Evolutionary conservation across 2,797 vertebrate genomes (phyloP).

Genomic region (Gadopsis bispinosus): DNA sequence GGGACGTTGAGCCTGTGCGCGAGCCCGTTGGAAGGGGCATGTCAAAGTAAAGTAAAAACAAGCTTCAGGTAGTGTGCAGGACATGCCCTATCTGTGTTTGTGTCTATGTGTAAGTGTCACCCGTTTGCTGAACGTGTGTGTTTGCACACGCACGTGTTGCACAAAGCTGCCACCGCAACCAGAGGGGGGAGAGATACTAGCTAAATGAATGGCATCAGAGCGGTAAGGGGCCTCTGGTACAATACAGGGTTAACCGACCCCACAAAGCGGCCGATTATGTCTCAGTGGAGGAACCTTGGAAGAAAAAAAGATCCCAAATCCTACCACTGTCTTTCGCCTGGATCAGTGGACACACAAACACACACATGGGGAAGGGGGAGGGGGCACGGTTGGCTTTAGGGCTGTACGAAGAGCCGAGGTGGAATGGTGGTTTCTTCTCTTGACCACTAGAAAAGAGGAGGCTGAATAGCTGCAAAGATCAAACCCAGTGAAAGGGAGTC

Average conservation of each 20-base stretch:
- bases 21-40: slow-evolving; percentile 36
- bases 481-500: slow-evolving; percentile 76
- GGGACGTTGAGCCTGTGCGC: slow-evolving; percentile 60
- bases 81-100: slow-evolving; percentile 29
- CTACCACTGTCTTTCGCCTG: slow-evolving; percentile 53
- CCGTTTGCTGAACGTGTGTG: slow-evolving; percentile 42
- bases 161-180: slow-evolving; percentile 36
- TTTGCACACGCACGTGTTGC: slow-evolving; percentile 35
- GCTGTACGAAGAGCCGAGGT: slow-evolving; percentile 49
- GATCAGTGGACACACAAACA: slow-evolving; percentile 70
- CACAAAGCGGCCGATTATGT: slow-evolving; percentile 77
- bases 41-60: slow-evolving; percentile 64
- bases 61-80: slow-evolving; percentile 53
- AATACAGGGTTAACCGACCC: slow-evolving; percentile 71
- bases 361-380: slow-evolving; percentile 38
- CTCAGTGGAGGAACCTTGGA: slow-evolving; percentile 58
- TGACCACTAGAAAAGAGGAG: slow-evolving; percentile 71
- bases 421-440: slow-evolving; percentile 55
- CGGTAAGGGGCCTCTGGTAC: slow-evolving; percentile 62
- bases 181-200: slow-evolving; percentile 12
- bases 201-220: slow-evolving; percentile 45
- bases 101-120: slow-evolving; percentile 43
- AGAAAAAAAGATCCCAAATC: slow-evolving; percentile 66
- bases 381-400: slow-evolving; percentile 20
- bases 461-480: slow-evolving; percentile 75